Evolutionary conservation across 2,888 invertebrate genomes (phyloP).

Genomic region (Caenorhabditis imperialis): DNA sequence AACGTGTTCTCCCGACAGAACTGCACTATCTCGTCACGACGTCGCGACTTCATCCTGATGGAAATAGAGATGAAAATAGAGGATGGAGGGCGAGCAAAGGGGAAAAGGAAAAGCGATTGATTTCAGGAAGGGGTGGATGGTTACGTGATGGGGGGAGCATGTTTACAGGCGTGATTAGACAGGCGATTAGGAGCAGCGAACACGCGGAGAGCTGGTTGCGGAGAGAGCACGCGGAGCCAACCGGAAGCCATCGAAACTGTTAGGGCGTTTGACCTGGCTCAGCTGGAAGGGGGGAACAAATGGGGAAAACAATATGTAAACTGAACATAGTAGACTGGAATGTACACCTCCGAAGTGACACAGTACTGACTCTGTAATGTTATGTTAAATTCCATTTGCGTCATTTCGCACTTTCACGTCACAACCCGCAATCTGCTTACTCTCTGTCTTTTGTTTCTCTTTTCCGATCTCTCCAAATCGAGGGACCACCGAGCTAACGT

Average conservation of each 20-base stretch:
- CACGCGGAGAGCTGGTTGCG: slow-evolving; percentile 42
- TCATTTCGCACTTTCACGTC: slow-evolving; percentile 52
- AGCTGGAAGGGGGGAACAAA: too few relatives aligned
- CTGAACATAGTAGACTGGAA: not conserved
- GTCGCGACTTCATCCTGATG: slow-evolving; percentile 32
- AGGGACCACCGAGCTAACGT: not conserved
- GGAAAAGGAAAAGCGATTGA: slow-evolving; percentile 24
- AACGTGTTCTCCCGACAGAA: slow-evolving; percentile 64
- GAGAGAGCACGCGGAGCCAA: slow-evolving; percentile 11
- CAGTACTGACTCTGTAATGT: slow-evolving; percentile 16
- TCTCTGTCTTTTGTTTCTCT: not conserved
- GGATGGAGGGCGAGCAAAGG: not conserved
- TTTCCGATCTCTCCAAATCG: not conserved
- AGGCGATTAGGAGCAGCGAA: slow-evolving; percentile 21
- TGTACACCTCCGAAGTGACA: not conserved
- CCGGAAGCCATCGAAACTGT: slow-evolving; percentile 21
- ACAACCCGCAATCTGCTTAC: slow-evolving; percentile 40
- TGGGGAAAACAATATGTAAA: too few relatives aligned
- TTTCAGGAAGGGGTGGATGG: slow-evolving; percentile 38
- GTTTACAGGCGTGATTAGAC: slow-evolving; percentile 43
- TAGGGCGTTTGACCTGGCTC: slow-evolving; percentile 32
- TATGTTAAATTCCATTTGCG: slow-evolving; percentile 50
- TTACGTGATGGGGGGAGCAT: slow-evolving; percentile 30
- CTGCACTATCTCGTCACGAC: slow-evolving; percentile 45
- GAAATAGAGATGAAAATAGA: not conserved